Conservation (phyloP, 2,113 vertebrate species). For the Dicerorhinus sumatrensis region DNA sequence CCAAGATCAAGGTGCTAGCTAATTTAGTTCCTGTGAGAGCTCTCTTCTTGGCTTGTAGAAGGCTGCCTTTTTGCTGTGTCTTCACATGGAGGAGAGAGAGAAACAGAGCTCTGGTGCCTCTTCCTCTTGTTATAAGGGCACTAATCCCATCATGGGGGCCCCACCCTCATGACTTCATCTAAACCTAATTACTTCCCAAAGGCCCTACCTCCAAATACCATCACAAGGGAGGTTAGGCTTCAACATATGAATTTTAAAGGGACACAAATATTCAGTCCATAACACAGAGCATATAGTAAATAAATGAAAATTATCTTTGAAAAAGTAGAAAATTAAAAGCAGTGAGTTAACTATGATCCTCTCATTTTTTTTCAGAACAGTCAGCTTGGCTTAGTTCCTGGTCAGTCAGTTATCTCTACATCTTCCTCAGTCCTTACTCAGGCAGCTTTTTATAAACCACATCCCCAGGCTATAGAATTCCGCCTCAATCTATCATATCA, state of each 20-base stretch:
- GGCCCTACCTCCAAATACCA: not conserved
- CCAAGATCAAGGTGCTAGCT: not conserved
- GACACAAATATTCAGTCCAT: not conserved
- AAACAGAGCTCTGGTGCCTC: not conserved
- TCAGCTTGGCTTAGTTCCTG: not conserved
- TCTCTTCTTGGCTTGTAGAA: not conserved
- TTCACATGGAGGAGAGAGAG: not conserved
- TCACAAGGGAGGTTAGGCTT: not conserved
- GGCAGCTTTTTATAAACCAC: not conserved
- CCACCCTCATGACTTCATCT: not conserved
- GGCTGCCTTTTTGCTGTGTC: not conserved
- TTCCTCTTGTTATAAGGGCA: not conserved
- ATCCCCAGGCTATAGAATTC: not conserved
- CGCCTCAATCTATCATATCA: not conserved
- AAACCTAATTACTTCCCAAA: not conserved
- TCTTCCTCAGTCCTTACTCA: not conserved
- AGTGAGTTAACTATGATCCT: not conserved
- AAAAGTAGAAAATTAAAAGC: not conserved
- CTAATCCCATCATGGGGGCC: not conserved
- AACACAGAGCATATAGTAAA: not conserved
- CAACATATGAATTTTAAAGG: not conserved
- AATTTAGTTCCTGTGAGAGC: not conserved
- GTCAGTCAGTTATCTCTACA: not conserved
- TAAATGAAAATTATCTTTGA: not conserved
- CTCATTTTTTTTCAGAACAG: not conserved